These are phyloP conservation scores for Sinocyclocheilus maitianheensis DNA, from an alignment of 2,113 vertebrate genomes.

Conservation along the genomic window DNA sequence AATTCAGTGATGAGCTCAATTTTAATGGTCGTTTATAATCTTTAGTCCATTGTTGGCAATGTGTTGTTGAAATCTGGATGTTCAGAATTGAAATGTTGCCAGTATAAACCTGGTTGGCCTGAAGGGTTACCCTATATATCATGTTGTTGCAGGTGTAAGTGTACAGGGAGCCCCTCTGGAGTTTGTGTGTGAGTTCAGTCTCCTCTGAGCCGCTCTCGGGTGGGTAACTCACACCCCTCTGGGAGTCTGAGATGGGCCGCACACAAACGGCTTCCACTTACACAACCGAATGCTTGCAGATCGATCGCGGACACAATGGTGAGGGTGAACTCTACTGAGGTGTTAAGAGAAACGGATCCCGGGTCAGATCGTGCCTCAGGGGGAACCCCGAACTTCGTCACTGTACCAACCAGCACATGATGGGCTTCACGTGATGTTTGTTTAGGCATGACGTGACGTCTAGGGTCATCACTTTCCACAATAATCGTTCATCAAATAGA, in stretches of 20 bases:
- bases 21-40: not conserved
- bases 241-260: not conserved
- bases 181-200: not conserved
- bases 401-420: not conserved
- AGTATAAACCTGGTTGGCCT: not conserved
- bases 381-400: not conserved
- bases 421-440: not conserved
- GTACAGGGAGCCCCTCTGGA: slow-evolving; percentile 1
- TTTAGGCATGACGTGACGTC: not conserved
- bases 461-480: not conserved
- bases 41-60: not conserved
- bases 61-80: not conserved
- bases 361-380: not conserved
- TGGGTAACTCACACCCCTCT: not conserved
- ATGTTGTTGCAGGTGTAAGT: slow-evolving; percentile 55
- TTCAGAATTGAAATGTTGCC: not conserved
- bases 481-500: not conserved
- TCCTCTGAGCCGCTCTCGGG: not conserved
- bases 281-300: slow-evolving; percentile 58
- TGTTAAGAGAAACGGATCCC: slow-evolving; percentile 12
- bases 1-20: not conserved
- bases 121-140: slow-evolving; percentile 23
- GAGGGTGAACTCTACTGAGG: slow-evolving; percentile 22
- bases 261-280: slow-evolving; percentile 49
- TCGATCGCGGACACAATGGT: slow-evolving; percentile 54